Base-by-base conservation (phyloP, 2,888 invertebrate genomes). In the Pyrrhia umbra region DNA sequence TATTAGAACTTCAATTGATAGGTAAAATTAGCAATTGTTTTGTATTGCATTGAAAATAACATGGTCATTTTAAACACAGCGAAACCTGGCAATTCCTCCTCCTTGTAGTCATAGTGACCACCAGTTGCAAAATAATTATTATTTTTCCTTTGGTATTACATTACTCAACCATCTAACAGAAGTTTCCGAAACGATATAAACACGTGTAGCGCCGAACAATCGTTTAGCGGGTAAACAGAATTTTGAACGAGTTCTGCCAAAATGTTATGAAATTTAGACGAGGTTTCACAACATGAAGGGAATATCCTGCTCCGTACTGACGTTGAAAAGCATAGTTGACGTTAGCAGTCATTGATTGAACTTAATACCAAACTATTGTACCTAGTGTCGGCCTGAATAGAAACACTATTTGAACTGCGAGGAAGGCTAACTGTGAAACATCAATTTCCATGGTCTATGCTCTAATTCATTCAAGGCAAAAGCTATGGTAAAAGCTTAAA, bases 391-490 rank as follows among this genome's bases (percentile, higher is more conserved):
- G 16, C 16, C 39, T 47, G 21, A 45, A 62, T 62, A 45, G 13
- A 34, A 62, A 8, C 39, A 45, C 30, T 45, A 34, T 63, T 62
- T 49, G 13, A 39, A 25, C 49, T 40, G 16, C 39, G 40, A 52
- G 37, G 50, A 25, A 57, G 27, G 43, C 58, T 6, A 21, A 16
- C 45, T 46, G 34, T 51, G 50, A 64, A 64, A 43, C 40, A 34
- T 34, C 34, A 5, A 34, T n/a, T 34, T 13, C 34, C n/a, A n/a
- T n/a, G 10, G 25, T 18, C 51, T 52, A 40, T 61, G 16, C 18
- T 50, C 30, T 54, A 61, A 61, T 68, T 67, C 54, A 67, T 67
- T 67, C 51, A 60, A 52, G 13, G 43, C 21, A 56, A 16, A 37
- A 9, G 37, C 45, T n/a, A 27, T 9, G 2, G 34, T 34, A n/a